Evolutionary conservation across 2,888 invertebrate genomes (phyloP).

Genomic region (Fragum sueziense): DNA sequence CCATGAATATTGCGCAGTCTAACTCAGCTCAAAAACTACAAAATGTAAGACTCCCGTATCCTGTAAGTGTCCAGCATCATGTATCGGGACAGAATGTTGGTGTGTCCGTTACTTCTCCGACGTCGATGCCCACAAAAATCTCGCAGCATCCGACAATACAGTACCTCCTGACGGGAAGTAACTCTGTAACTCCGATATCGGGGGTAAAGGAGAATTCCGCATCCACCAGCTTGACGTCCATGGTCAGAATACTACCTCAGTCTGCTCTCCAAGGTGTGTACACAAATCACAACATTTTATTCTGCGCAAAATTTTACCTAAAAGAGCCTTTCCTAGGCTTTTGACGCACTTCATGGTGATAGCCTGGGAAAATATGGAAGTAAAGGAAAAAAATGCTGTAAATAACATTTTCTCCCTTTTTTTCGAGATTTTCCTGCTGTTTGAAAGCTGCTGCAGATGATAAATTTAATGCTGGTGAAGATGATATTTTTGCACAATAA

Average conservation of each 20-base stretch:
- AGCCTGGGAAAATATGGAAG: too few species aligned
- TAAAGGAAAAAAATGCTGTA: too few species aligned
- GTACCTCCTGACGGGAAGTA: constrained; percentile 40
- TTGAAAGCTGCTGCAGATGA: too few species aligned
- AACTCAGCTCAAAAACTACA: constrained; percentile 10
- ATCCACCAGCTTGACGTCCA: neutral
- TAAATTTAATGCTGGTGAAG: too few species aligned
- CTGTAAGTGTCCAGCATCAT: constrained; percentile 26
- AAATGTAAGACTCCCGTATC: constrained; percentile 15
- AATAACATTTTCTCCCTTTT: too few species aligned
- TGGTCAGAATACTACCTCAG: constrained; percentile 25
- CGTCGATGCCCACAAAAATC: neutral
- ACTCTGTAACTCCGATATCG: constrained; percentile 9
- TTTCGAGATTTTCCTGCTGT: too few species aligned
- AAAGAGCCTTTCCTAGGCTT: too few species aligned
- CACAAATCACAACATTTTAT: too few species aligned
- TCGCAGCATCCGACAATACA: constrained; percentile 60
- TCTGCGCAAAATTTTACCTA: too few species aligned
- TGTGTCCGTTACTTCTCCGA: neutral
- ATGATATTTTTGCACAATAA: too few species aligned
- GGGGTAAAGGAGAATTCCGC: neutral
- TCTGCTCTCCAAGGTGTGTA: constrained; percentile 9
- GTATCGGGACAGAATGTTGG: neutral
- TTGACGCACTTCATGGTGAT: too few species aligned
- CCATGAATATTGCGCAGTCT: constrained; percentile 25